Evolutionary conservation across 1,140 invertebrate species (phyloP).

Genomic region (Micrasema longulum): DNA sequence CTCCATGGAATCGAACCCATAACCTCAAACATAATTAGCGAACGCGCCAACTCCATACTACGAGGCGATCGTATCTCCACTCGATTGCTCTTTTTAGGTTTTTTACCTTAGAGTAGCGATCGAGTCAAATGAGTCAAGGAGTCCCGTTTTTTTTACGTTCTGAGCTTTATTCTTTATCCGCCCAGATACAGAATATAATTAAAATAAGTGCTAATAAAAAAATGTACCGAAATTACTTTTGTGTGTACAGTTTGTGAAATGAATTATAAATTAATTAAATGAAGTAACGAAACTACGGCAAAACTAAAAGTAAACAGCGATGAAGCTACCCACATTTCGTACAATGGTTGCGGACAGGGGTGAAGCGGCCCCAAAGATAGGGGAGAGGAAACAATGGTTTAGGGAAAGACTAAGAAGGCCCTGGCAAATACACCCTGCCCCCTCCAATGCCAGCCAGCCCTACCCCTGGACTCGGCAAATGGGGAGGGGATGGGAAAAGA

Average conservation of each 20-base stretch:
- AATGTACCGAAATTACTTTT: too few species aligned
- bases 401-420: conserved; percentile 51
- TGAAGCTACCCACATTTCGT: conserved; percentile 10
- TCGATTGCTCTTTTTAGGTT: too few species aligned
- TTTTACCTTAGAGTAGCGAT: too few species aligned
- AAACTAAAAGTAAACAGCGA: conserved; percentile 21
- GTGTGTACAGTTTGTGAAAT: too few species aligned
- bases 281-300: background rate
- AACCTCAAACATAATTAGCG: background rate
- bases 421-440: conserved; percentile 23
- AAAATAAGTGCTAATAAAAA: too few species aligned
- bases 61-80: too few species aligned
- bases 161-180: too few species aligned
- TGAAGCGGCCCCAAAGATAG: conserved; percentile 17
- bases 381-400: conserved; percentile 48
- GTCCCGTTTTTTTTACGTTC: too few species aligned
- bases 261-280: too few species aligned
- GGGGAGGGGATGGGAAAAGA: conserved; percentile 42
- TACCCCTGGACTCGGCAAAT: conserved; percentile 9
- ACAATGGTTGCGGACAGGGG: background rate
- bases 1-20: too few species aligned
- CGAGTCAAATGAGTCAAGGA: too few species aligned
- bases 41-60: background rate
- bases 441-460: background rate
- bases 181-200: too few species aligned